phyloP scores from a whole-genome alignment of 1,140 invertebrate genomes.

The Calliphora vicina region DNA sequence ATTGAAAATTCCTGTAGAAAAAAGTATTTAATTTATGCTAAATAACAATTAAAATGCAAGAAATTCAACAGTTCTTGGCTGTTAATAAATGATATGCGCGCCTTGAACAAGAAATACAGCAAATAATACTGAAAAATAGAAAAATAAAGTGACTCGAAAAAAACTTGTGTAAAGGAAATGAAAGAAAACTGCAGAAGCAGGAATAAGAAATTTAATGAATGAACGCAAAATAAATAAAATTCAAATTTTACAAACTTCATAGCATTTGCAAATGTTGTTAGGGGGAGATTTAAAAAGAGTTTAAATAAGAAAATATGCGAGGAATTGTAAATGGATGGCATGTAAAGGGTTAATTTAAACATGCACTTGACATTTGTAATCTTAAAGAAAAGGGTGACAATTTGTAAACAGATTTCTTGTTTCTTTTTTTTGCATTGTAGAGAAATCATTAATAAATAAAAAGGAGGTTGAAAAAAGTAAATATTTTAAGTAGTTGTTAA shows the following conservation, averaged over 20 bases:
- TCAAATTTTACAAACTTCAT: background rate
- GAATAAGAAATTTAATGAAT: background rate
- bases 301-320: background rate
- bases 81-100: constrained; percentile 8
- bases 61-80: constrained; percentile 31
- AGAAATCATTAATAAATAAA: background rate
- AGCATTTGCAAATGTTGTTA: background rate
- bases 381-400: constrained; percentile 3
- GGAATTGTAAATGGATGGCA: background rate
- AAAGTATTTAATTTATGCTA: constrained; percentile 31
- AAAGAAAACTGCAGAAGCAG: background rate
- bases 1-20: background rate
- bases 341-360: constrained; percentile 16
- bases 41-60: constrained; percentile 34
- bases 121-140: background rate
- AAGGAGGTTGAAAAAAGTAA: background rate
- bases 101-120: background rate
- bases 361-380: constrained; percentile 31
- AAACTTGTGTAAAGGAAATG: constrained; percentile 3
- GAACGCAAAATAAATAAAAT: background rate
- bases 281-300: background rate
- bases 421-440: background rate
- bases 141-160: background rate
- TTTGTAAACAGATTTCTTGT: background rate
- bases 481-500: background rate